Evolutionary conservation across 2,113 vertebrate species (phyloP).

Genomic region (Cygnus buccinator): DNA sequence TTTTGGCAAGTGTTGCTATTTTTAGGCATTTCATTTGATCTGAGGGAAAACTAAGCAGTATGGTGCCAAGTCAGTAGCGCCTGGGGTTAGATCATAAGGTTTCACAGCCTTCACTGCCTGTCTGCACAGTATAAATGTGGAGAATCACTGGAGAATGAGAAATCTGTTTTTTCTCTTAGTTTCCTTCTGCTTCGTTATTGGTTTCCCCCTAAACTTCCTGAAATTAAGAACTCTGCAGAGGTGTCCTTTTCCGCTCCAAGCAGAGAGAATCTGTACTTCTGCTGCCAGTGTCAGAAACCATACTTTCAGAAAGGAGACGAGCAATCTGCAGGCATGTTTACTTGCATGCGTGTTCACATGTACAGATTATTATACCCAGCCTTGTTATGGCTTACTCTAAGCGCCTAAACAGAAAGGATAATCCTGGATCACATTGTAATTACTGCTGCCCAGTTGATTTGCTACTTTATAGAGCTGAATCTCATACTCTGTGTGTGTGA

Average conservation of each 20-base stretch:
- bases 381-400: background rate
- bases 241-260: background rate
- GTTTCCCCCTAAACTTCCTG: fast-evolving
- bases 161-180: background rate
- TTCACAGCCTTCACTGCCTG: background rate
- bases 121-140: background rate
- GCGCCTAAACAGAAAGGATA: background rate
- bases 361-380: background rate
- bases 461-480: background rate
- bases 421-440: background rate
- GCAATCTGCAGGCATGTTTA: background rate
- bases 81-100: conserved; percentile 22
- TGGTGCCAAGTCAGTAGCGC: conserved; percentile 60
- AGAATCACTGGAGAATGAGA: background rate
- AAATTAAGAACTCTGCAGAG: background rate
- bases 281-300: fast-evolving
- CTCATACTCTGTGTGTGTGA: background rate
- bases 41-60: conserved; percentile 26
- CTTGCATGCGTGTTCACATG: background rate
- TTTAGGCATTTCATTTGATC: conserved; percentile 59
- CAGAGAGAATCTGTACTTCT: background rate
- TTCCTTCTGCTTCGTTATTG: background rate
- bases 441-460: background rate
- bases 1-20: conserved; percentile 41
- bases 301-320: background rate